A percentile compares a stretch with the other conserved stretches of the same genome.
These are phyloP conservation scores for Elgaria multicarinata DNA, from an alignment of 2,113 vertebrate species.

Conservation along the genomic window DNA sequence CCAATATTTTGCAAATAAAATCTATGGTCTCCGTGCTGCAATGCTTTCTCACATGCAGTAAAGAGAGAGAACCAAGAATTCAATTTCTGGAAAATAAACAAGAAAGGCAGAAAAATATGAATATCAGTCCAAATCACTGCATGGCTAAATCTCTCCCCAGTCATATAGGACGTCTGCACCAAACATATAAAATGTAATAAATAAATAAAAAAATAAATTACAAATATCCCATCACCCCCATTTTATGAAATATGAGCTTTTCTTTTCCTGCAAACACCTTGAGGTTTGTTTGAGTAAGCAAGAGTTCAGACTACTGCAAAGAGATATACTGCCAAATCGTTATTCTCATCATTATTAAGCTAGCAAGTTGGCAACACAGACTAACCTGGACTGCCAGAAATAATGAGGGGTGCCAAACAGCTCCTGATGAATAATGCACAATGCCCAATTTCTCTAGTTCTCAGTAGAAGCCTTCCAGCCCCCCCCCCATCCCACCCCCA, in stretches of 20 bases:
- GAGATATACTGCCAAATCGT: conserved; percentile 44
- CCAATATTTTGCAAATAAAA: conserved; percentile 10
- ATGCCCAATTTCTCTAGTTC: conserved; percentile 38
- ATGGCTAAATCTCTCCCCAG: conserved; percentile 34
- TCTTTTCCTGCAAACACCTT: not conserved
- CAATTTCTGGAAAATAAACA: conserved; percentile 30
- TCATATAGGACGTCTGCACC: conserved; percentile 26
- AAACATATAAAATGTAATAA: conserved; percentile 24
- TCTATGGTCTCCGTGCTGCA: not conserved
- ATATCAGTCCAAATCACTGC: conserved; percentile 30
- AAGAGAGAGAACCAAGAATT: conserved; percentile 29
- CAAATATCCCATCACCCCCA: not conserved
- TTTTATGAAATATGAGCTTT: conserved; percentile 45
- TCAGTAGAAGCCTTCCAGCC: conserved; percentile 39
- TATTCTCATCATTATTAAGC: conserved; percentile 58
- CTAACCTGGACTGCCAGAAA: conserved; percentile 54
- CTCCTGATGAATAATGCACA: conserved; percentile 54
- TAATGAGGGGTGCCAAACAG: conserved; percentile 54
- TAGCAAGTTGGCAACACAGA: conserved; percentile 32
- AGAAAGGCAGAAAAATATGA: conserved; percentile 28
- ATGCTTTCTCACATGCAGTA: conserved; percentile 26
- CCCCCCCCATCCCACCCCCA: conserved; percentile 18
- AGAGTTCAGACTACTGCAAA: conserved; percentile 39
- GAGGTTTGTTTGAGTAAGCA: conserved; percentile 49
- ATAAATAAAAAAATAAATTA: not conserved